A percentile compares a stretch with the other conserved stretches of the same genome.
Evolutionary conservation across 2,113 vertebrate genomes (phyloP).

Genomic region (Malaclemys terrapin): DNA sequence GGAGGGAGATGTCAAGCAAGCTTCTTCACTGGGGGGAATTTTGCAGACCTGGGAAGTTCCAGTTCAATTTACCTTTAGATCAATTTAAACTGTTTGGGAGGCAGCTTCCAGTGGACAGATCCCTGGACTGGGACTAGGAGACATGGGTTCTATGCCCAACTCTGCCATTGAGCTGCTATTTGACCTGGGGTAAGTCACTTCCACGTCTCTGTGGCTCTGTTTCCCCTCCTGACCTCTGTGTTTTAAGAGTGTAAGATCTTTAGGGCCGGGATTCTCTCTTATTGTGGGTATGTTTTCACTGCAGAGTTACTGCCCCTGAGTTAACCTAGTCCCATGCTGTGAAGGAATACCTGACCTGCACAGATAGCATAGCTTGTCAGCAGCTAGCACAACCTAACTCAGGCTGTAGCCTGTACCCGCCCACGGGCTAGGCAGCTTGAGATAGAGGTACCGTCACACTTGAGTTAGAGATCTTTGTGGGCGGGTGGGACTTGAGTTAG

Average conservation of each 20-base stretch:
- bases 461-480: background rate
- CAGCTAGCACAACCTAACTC: accelerated
- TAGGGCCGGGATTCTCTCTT: background rate
- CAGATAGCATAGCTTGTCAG: accelerated
- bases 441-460: background rate
- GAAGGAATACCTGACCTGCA: background rate
- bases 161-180: accelerated
- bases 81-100: too few species aligned
- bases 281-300: background rate
- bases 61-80: too few species aligned
- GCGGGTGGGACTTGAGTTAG: background rate
- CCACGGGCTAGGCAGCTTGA: background rate
- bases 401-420: background rate
- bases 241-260: background rate
- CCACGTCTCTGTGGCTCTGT: background rate
- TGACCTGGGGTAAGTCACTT: background rate
- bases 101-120: too few species aligned
- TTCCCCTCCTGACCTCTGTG: background rate
- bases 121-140: background rate
- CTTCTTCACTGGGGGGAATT: background rate
- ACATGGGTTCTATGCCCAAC: background rate
- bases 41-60: too few species aligned
- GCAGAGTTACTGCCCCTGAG: background rate
- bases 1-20: background rate
- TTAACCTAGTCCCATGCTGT: background rate